A percentile compares a stretch with the other conserved stretches of the same genome.
Evolutionary conservation across 2,797 vertebrate species (phyloP).

Genomic region (Clarias laeviceps): DNA sequence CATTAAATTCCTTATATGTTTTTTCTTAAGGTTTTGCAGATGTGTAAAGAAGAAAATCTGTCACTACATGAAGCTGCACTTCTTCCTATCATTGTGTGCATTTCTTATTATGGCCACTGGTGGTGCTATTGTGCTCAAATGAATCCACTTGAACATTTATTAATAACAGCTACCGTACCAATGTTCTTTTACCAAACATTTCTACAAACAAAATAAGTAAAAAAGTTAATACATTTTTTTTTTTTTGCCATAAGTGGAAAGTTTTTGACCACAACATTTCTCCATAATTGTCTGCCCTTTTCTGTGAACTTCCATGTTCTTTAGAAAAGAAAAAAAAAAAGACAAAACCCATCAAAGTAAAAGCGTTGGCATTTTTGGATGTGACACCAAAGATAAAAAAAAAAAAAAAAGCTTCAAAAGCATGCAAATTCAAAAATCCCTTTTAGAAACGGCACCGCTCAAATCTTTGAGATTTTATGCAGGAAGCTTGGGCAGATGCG

Average conservation of each 20-base stretch:
- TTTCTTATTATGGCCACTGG: not conserved
- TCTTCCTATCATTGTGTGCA: not conserved
- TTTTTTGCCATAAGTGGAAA: not conserved
- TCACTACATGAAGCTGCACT: not conserved
- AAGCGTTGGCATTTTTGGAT: not conserved
- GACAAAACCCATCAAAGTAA: not conserved
- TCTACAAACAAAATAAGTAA: not conserved
- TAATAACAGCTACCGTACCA: not conserved
- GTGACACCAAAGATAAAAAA: not conserved
- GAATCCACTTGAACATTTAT: not conserved
- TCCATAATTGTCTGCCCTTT: not conserved
- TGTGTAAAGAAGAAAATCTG: not conserved
- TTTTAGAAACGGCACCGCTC: not conserved
- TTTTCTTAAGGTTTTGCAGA: not conserved
- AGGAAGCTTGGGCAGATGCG: conserved; percentile 23
- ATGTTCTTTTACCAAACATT: not conserved
- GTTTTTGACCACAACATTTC: not conserved
- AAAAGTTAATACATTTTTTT: too few species aligned
- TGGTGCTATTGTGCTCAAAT: not conserved
- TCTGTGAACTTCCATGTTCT: not conserved
- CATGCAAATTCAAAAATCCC: conserved; percentile 24
- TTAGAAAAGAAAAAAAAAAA: not conserved
- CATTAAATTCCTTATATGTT: not conserved
- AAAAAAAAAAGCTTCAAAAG: not conserved
- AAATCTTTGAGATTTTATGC: conserved; percentile 24